phyloP scores from a whole-genome alignment of 2,888 invertebrate genomes.

The Brenthis daphne region DNA sequence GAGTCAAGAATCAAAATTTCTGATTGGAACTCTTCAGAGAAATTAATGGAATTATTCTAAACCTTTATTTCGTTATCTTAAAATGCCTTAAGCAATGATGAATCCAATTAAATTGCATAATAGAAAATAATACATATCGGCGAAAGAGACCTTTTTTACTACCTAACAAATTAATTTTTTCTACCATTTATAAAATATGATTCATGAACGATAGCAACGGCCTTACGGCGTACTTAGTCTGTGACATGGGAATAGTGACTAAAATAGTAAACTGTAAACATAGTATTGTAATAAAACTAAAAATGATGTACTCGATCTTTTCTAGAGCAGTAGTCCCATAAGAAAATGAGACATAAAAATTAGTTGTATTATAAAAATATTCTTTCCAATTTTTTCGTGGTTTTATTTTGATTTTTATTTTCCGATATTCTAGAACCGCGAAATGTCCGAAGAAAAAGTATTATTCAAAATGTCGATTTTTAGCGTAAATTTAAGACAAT shows the following conservation, averaged over 20 bases:
- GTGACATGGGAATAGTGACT: constrained; percentile 22
- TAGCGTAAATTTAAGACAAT: no score
- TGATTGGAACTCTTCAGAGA: no score
- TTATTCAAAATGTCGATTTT: no score
- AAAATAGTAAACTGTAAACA: constrained; percentile 6
- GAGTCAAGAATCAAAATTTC: no score
- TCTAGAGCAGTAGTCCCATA: no score
- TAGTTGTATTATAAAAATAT: no score
- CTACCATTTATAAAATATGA: constrained; percentile 49
- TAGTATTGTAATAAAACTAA: neutral
- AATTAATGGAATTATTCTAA: neutral
- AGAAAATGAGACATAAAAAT: no score
- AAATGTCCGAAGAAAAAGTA: no score
- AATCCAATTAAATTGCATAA: constrained; percentile 75
- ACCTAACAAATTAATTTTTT: constrained; percentile 65
- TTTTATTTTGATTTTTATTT: no score
- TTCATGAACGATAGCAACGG: constrained; percentile 51
- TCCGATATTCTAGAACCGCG: no score
- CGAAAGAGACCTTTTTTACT: constrained; percentile 51
- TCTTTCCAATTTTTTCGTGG: no score
- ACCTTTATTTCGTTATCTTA: neutral
- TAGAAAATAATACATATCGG: constrained; percentile 46
- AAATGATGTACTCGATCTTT: neutral
- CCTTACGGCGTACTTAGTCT: constrained; percentile 45
- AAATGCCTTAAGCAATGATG: constrained; percentile 52